Evolutionary conservation across 2,888 invertebrate species (phyloP), one percentile per base, ranked within the genome.

Genomic region (Pyrochroa serraticornis): DNA sequence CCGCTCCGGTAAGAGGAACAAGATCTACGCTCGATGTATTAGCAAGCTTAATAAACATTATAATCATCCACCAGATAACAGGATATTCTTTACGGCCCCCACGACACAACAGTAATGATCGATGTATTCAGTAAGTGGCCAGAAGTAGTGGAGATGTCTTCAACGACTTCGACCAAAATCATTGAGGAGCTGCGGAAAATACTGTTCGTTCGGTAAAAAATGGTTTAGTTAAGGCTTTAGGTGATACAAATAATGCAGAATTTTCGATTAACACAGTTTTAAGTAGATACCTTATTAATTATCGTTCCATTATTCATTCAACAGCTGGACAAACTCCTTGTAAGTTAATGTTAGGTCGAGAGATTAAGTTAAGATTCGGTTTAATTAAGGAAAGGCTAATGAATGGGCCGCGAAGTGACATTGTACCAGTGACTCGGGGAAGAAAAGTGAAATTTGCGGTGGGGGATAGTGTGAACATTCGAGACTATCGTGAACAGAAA

Each of bases 111-210:
- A n/a, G 32, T 38, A 14, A 33, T 57, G n/a, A 54, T 54, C 30
- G 62, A 66, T 37, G 49, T 45, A 30, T 58, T 58, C 14, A 63
- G 51, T 36, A 67, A 63, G 41, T 67, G 62, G 65, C 6, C 51
- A 9, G 64, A 65, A 36, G 63, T 60, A 9, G 54, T 57, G 45
- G 46, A 54, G 9, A 54, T 67, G 37, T 39, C 22, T 13, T 35
- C 37, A 10, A 60, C 54, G 13, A 62, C 62, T 33, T 31, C 54
- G 7, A 30, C 37, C 0, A 49, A 34, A 3, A 39, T 46, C 7
- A 46, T 66, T 9, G 56, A 53, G 45, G 45, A 5, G 7, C 46
- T 8, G 39, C 12, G 41, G 39, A 41, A 37, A 42, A 36, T 10
- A 9, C 39, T 6, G 12, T 38, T 6, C 6, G 8, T 7, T 7